These are phyloP conservation scores for Carpatolechia fugitivella DNA, from an alignment of 2,888 invertebrate genomes.

Conservation along the genomic window DNA sequence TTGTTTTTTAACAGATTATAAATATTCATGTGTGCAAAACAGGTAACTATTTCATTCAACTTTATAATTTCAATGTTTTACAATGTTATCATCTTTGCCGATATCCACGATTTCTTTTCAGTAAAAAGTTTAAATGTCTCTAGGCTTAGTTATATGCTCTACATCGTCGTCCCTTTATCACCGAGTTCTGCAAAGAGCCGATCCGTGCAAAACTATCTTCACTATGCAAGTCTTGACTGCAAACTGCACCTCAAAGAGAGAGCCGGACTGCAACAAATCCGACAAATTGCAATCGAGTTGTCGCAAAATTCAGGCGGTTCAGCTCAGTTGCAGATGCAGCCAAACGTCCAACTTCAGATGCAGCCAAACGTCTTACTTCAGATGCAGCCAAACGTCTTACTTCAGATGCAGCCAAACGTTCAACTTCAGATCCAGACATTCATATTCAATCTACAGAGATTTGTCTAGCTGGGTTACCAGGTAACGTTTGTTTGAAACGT, in stretches of 20 bases:
- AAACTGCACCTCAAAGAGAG: neutral
- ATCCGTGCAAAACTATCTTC: neutral
- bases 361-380: neutral
- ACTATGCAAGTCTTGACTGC: neutral
- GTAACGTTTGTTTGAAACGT: neutral
- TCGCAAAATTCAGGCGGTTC: neutral
- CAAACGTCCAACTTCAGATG: neutral
- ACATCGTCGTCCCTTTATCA: too few relatives aligned
- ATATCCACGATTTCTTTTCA: too few relatives aligned
- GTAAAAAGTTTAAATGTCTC: too few relatives aligned
- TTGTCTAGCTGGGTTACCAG: too few relatives aligned
- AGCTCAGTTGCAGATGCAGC: neutral
- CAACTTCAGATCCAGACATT: neutral
- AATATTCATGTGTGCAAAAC: too few relatives aligned
- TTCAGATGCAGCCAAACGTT: neutral
- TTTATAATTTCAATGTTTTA: too few relatives aligned
- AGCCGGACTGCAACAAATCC: neutral
- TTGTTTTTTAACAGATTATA: too few relatives aligned
- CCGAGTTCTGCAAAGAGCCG: too few relatives aligned
- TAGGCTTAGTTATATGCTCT: too few relatives aligned
- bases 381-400: too few relatives aligned
- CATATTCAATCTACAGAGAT: neutral
- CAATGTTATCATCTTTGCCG: too few relatives aligned
- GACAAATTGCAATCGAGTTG: neutral
- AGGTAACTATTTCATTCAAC: too few relatives aligned